Conservation (phyloP, 2,113 vertebrate genomes). For the Tachuris rubrigastra region DNA sequence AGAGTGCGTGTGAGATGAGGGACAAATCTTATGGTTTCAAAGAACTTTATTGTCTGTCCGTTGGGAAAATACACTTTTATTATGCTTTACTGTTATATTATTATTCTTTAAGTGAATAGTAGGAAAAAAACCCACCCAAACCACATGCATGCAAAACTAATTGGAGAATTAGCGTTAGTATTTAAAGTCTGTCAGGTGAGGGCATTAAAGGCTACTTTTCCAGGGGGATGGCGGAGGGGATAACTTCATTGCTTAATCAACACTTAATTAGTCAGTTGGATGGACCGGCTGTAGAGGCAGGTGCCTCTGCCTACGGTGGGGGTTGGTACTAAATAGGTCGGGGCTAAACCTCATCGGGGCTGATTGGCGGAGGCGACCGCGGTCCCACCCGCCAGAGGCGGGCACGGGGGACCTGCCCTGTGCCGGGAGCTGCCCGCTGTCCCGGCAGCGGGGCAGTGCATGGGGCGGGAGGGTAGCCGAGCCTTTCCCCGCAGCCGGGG, state of each 20-base stretch:
- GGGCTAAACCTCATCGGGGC: background rate
- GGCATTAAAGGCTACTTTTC: fast-evolving
- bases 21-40: background rate
- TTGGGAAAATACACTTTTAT: background rate
- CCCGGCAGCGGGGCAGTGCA: background rate
- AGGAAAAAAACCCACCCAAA: background rate
- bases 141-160: background rate
- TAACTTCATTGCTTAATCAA: fast-evolving
- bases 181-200: background rate
- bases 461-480: background rate
- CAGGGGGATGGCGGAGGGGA: fast-evolving
- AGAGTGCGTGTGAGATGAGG: background rate
- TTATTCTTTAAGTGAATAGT: background rate
- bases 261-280: fast-evolving
- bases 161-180: background rate
- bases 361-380: background rate
- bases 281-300: fast-evolving
- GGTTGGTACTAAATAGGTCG: fast-evolving
- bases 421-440: background rate
- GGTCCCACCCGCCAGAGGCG: conserved; percentile 49
- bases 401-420: background rate
- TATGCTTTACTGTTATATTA: background rate
- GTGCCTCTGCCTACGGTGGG: fast-evolving
- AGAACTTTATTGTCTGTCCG: background rate
- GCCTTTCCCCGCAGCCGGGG: background rate